These are phyloP conservation scores for Anthopleura sola DNA, from an alignment of 64 coral and sea anemone species.

Conservation along the genomic window DNA sequence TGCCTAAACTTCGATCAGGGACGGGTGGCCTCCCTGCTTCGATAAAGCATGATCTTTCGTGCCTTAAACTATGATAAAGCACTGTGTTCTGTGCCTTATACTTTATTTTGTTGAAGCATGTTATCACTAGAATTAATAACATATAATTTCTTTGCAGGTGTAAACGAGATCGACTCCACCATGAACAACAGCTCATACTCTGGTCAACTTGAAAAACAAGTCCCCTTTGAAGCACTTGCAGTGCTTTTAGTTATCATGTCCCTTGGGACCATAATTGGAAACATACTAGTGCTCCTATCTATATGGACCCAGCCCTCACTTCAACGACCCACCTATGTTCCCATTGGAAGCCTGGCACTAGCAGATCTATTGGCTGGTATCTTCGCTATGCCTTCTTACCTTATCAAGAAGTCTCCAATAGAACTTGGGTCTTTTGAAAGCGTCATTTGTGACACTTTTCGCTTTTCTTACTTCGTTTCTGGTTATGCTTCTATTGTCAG, in stretches of 20 bases:
- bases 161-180: background rate
- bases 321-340: slow-evolving; percentile 43
- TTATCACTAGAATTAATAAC: background rate
- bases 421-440: slow-evolving; percentile 24
- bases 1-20: too few species aligned
- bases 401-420: slow-evolving; percentile 72
- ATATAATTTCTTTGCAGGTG: background rate
- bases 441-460: slow-evolving; percentile 77
- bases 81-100: background rate
- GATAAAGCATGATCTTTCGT: background rate
- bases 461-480: slow-evolving; percentile 85
- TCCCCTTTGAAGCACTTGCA: slow-evolving; percentile 22
- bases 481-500: slow-evolving; percentile 89
- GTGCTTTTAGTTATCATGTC: slow-evolving; percentile 16
- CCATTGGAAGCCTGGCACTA: slow-evolving; percentile 70
- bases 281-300: slow-evolving; percentile 36
- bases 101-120: background rate
- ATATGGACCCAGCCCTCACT: slow-evolving; percentile 55
- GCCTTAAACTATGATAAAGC: background rate
- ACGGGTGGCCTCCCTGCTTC: too few species aligned
- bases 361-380: slow-evolving; percentile 91
- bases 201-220: slow-evolving; percentile 1
- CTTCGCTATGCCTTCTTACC: slow-evolving; percentile 87
- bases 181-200: background rate
- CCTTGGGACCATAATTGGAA: slow-evolving; percentile 51